A percentile compares a stretch with the other conserved stretches of the same genome.
These are phyloP conservation scores for Enteromius argenteus DNA, from an alignment of 2,797 vertebrate species.

Conservation along the genomic window DNA sequence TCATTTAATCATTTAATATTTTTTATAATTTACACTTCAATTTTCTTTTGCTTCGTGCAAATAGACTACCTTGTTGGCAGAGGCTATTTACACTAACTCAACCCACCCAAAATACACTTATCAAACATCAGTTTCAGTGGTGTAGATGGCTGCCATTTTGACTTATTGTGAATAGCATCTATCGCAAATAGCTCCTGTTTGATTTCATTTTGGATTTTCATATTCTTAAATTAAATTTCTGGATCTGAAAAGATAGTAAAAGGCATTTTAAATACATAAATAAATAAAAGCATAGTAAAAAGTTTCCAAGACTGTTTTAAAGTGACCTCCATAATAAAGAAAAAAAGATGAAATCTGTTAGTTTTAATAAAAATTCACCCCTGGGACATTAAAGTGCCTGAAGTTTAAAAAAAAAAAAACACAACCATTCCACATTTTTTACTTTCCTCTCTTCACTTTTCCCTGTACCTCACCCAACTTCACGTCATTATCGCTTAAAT, in stretches of 20 bases:
- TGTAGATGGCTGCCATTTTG: no score
- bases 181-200: background rate
- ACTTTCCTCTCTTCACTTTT: background rate
- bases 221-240: background rate
- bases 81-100: no score
- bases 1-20: background rate
- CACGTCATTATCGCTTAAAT: slow-evolving; percentile 28
- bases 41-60: no score
- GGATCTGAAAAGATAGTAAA: background rate
- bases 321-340: background rate
- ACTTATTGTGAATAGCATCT: no score
- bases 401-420: background rate
- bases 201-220: background rate
- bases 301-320: background rate
- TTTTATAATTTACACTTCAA: no score
- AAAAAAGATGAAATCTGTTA: background rate
- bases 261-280: background rate
- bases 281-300: background rate
- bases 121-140: no score
- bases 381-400: slow-evolving; percentile 16
- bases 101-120: no score
- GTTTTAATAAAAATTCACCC: slow-evolving; percentile 11
- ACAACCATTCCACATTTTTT: background rate
- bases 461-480: slow-evolving; percentile 20
- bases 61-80: no score